These are phyloP conservation scores for Atherinosoma microstoma DNA, from an alignment of 2,797 vertebrate species.

Conservation along the genomic window DNA sequence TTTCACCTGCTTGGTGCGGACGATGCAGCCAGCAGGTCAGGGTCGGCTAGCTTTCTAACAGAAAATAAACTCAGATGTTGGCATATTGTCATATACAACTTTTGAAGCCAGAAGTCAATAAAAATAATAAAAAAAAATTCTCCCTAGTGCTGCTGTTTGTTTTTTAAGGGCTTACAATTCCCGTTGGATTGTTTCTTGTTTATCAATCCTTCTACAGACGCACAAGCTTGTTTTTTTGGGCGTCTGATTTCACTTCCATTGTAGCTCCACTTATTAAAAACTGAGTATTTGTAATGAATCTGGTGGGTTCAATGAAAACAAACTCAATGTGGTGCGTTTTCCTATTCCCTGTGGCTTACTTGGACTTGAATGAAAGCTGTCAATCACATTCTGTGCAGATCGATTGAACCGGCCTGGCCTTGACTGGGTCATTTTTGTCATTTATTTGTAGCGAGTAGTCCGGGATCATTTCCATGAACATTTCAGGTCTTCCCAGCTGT, in stretches of 20 bases:
- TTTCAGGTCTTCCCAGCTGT: neutral
- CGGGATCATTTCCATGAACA: neutral
- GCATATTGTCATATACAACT: neutral
- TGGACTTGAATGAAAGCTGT: conserved; percentile 1
- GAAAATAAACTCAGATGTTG: neutral
- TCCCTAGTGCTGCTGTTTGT: neutral
- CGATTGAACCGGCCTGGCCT: neutral
- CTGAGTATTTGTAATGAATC: neutral
- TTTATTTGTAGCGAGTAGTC: neutral
- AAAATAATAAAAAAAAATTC: neutral
- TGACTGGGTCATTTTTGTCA: too few species aligned
- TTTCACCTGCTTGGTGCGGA: neutral
- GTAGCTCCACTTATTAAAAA: neutral
- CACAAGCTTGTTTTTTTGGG: neutral
- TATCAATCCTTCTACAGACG: neutral
- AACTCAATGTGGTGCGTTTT: too few species aligned
- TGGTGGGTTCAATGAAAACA: neutral
- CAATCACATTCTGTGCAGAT: neutral
- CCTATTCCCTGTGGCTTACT: too few species aligned
- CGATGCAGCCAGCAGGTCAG: neutral
- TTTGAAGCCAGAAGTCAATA: neutral
- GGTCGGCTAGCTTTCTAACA: neutral
- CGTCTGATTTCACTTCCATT: neutral
- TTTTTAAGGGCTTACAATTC: neutral
- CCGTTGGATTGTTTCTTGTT: neutral